phyloP scores from a whole-genome alignment of 2,888 invertebrate genomes.

The Leucoptera coffeella region DNA sequence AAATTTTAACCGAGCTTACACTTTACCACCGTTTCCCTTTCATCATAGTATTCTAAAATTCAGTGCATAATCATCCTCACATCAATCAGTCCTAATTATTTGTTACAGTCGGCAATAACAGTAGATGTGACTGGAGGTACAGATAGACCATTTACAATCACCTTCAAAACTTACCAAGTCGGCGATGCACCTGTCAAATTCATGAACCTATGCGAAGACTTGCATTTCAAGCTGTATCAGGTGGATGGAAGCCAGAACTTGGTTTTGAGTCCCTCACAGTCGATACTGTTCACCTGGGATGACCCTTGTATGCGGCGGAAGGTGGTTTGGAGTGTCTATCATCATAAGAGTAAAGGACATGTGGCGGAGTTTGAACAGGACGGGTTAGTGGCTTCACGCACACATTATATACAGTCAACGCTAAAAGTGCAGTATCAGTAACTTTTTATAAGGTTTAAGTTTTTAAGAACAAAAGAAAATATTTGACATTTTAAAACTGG shows the following conservation, averaged over 20 bases:
- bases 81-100: too few relatives aligned
- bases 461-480: too few relatives aligned
- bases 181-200: conserved; percentile 81
- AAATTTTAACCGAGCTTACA: too few relatives aligned
- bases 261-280: conserved; percentile 67
- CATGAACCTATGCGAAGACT: conserved; percentile 77
- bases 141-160: conserved; percentile 66
- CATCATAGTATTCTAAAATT: too few relatives aligned
- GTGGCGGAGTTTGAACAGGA: conserved; percentile 67
- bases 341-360: conserved; percentile 68
- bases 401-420: too few relatives aligned
- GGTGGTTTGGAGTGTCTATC: conserved; percentile 77
- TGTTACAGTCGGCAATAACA: conserved; percentile 58
- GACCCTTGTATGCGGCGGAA: conserved; percentile 68
- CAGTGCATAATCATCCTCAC: too few relatives aligned
- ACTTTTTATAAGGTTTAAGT: too few relatives aligned
- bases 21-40: too few relatives aligned
- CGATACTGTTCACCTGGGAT: conserved; percentile 79
- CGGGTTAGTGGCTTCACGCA: too few relatives aligned
- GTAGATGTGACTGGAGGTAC: conserved; percentile 71
- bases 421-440: too few relatives aligned
- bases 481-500: too few relatives aligned
- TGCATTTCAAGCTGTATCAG: conserved; percentile 76
- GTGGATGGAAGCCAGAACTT: conserved; percentile 56
- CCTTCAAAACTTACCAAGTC: conserved; percentile 64